Percentiles rank a stretch among this genome's conserved stretches.
phyloP scores from a whole-genome alignment of 2,888 invertebrate species.

The Drosophila helvetica region DNA sequence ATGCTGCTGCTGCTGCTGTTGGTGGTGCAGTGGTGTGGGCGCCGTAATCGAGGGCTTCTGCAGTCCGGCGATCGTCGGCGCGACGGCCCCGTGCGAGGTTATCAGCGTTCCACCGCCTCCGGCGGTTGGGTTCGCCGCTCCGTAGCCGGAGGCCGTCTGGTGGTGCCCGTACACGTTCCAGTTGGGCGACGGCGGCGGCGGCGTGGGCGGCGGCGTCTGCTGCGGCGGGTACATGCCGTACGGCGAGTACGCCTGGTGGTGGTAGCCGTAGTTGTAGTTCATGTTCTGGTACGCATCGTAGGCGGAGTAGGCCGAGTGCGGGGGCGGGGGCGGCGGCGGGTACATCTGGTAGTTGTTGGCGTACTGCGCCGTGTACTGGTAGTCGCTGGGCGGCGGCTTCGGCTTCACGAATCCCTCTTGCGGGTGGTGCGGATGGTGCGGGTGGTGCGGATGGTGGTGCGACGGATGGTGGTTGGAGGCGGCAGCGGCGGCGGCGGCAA shows the following conservation, averaged over 20 bases:
- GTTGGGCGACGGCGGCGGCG: constrained; percentile 86
- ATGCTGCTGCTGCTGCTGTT: constrained; percentile 44
- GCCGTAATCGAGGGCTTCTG: constrained; percentile 66
- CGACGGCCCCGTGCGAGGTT: constrained; percentile 59
- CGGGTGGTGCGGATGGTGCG: constrained; percentile 57
- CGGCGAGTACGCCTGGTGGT: constrained; percentile 84
- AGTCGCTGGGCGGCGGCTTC: constrained; percentile 83
- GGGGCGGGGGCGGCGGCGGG: constrained; percentile 84
- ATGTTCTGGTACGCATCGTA: constrained; percentile 84
- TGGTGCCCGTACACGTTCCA: constrained; percentile 86
- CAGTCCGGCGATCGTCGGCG: constrained; percentile 57
- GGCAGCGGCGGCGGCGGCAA: constrained; percentile 45
- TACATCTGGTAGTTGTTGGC: constrained; percentile 84
- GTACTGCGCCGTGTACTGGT: constrained; percentile 83
- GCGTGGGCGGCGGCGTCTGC: constrained; percentile 83
- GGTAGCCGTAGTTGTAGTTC: constrained; percentile 84
- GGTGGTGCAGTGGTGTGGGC: constrained; percentile 48
- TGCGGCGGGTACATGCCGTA: constrained; percentile 84
- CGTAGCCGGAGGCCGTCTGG: constrained; percentile 73
- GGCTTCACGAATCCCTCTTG: constrained; percentile 84
- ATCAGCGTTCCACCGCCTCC: constrained; percentile 58
- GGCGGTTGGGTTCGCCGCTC: constrained; percentile 53
- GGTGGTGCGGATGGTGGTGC: constrained; percentile 46
- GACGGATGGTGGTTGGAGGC: constrained; percentile 47
- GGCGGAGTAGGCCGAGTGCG: constrained; percentile 83